Percentiles rank a stretch among this genome's conserved stretches.
These are phyloP conservation scores for Pan paniscus DNA, from an alignment of 2,113 vertebrate species.

Conservation along the genomic window DNA sequence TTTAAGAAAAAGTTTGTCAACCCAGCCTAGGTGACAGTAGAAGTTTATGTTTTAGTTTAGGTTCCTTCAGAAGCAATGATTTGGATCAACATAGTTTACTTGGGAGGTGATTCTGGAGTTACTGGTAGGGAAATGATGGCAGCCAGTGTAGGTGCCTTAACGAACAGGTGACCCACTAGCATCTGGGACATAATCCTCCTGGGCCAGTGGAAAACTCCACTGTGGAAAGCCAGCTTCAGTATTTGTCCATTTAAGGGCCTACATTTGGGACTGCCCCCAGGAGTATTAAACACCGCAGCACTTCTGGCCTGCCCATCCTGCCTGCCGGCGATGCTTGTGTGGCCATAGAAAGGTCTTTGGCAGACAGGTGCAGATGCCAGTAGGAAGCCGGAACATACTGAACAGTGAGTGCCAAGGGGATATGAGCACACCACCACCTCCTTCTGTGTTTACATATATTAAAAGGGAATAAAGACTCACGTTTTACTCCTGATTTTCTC, in stretches of 20 bases:
- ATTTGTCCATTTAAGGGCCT: not conserved
- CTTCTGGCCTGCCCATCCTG: not conserved
- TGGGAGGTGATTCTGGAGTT: not conserved
- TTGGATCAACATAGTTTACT: not conserved
- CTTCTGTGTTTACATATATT: not conserved
- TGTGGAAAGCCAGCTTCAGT: not conserved
- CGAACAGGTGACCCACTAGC: not conserved
- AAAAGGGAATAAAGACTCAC: not conserved
- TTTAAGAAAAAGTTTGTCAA: conserved; percentile 11
- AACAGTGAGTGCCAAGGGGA: not conserved
- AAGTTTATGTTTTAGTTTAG: conserved; percentile 28
- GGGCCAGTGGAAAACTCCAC: not conserved
- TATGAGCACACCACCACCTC: not conserved
- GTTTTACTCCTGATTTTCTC: not conserved
- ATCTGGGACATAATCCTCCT: not conserved
- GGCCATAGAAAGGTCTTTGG: not conserved
- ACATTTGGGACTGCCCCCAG: not conserved
- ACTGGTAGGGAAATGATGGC: not conserved
- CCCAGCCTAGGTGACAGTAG: not conserved
- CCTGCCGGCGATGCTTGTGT: not conserved
- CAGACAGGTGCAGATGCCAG: not conserved
- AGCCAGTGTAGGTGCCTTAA: not conserved
- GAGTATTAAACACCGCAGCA: not conserved
- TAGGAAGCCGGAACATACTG: not conserved
- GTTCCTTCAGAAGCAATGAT: conserved; percentile 5